Evolutionary conservation across 2,797 vertebrate genomes (phyloP).

Genomic region (Argentina silus): DNA sequence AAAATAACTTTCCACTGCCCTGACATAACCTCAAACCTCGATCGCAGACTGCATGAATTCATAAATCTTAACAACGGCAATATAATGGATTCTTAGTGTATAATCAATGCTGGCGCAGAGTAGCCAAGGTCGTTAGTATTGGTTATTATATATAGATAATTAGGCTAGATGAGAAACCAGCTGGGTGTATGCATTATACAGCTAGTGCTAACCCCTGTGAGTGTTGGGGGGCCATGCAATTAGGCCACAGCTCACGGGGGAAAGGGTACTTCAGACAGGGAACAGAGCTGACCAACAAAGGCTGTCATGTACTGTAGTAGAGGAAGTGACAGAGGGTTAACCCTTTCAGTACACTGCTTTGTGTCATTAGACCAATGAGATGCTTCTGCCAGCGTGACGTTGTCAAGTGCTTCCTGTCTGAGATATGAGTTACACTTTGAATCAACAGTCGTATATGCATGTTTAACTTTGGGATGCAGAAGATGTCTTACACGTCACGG

Average conservation of each 20-base stretch:
- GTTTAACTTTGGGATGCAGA: constrained; percentile 33
- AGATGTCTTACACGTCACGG: constrained; percentile 35
- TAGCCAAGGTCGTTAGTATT: constrained; percentile 8
- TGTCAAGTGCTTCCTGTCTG: neutral
- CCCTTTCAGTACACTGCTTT: constrained; percentile 32
- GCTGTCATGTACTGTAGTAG: constrained; percentile 20
- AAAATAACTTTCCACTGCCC: constrained; percentile 21
- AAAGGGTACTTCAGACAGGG: constrained; percentile 47
- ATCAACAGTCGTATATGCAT: neutral
- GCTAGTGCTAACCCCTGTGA: constrained; percentile 35
- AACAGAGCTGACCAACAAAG: constrained; percentile 38
- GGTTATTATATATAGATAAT: constrained; percentile 17
- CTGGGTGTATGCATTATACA: constrained; percentile 46
- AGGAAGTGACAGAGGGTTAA: constrained; percentile 52
- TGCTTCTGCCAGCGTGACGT: neutral
- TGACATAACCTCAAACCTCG: constrained; percentile 5
- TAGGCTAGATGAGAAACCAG: constrained; percentile 46
- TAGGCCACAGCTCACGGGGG: constrained; percentile 55
- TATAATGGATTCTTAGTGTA: neutral
- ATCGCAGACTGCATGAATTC: neutral
- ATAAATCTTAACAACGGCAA: neutral
- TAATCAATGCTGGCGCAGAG: constrained; percentile 8
- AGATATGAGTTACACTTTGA: neutral
- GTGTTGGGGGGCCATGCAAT: constrained; percentile 38
- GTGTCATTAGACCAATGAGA: constrained; percentile 3